Evolutionary conservation across 1,140 invertebrate species (phyloP), one percentile per base, ranked within the genome.

Genomic region (Harpegnathos saltator): DNA sequence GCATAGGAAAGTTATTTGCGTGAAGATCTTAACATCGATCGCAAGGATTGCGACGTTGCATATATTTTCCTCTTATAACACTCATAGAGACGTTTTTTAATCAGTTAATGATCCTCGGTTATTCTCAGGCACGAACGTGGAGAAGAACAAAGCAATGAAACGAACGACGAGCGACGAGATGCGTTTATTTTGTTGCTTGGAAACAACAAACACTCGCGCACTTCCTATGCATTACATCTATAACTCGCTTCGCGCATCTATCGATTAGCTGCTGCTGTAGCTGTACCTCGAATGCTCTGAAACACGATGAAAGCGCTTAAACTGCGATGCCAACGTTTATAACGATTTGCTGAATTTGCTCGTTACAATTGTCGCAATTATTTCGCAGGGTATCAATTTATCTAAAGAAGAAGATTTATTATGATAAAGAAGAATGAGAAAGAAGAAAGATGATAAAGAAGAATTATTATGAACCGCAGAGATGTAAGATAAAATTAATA

Each of bases 221-320:
- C 29, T 73, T 74, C 58, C 26, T 72, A 74, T 44, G 33, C 15
- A 17, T 48, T 63, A 69, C 54, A 66, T 74, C 75, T 75, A 78
- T 50, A 74, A 62, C 62, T 86, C 78, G 19, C 44, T 44, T 68
- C 84, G 29, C 88, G 81, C 82, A 89, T 68, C 82, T 91, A 92
- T 92, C 85, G 91, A 91, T 91, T 89, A 77, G 66, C 71, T 66
- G 68, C 73, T 83, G 81, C 73, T 83, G 81, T 66, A 87, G 62
- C 86, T 19, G 78, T 58, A 77, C 78, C 54, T 86, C 62, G 90
- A 91, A 88, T 68, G 56, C 86, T 91, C 89, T 66, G 66, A 87
- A 89, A 86, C 17, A 75, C 44, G 77, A 62, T 65, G 63, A n/a
- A 50, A 54, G 22, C 59, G 12, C 48, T 62, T 38, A 15, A 72